Conservation (phyloP, 1,140 invertebrate genomes). For the Brachionus plicatilis region DNA sequence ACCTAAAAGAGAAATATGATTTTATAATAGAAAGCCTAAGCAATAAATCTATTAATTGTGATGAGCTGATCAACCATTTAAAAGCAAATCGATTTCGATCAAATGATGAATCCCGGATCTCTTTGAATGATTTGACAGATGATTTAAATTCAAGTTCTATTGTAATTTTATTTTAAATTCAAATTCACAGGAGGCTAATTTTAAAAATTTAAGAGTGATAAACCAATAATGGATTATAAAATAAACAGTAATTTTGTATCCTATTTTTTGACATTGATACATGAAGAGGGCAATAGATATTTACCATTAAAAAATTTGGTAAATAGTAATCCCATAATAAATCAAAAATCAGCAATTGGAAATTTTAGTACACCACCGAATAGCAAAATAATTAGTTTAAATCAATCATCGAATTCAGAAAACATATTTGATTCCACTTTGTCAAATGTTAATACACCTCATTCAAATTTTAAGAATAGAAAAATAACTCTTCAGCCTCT, state of each 20-base stretch:
- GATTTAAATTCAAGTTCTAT: background rate
- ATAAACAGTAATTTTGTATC: slow-evolving; percentile 33
- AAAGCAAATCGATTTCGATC: background rate
- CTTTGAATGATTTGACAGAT: background rate
- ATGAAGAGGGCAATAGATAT: slow-evolving; percentile 33
- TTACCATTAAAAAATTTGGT: background rate
- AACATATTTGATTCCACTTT: slow-evolving; percentile 6
- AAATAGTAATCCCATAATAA: background rate
- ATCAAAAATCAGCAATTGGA: background rate
- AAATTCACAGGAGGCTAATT: background rate
- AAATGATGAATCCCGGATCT: background rate
- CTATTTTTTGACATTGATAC: slow-evolving; percentile 19
- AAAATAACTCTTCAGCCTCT: slow-evolving; percentile 10
- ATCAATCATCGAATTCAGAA: background rate
- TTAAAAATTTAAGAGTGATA: background rate
- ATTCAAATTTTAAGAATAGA: slow-evolving; percentile 2
- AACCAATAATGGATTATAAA: background rate
- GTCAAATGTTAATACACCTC: background rate
- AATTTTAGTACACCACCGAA: background rate
- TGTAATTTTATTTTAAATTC: background rate
- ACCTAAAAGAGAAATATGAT: slow-evolving; percentile 8
- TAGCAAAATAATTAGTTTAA: background rate
- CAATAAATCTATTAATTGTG: background rate
- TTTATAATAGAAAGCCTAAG: background rate
- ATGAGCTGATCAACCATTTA: background rate